Evolutionary conservation across 2,797 vertebrate species (phyloP).

Genomic region (Periophthalmus magnuspinnatus): DNA sequence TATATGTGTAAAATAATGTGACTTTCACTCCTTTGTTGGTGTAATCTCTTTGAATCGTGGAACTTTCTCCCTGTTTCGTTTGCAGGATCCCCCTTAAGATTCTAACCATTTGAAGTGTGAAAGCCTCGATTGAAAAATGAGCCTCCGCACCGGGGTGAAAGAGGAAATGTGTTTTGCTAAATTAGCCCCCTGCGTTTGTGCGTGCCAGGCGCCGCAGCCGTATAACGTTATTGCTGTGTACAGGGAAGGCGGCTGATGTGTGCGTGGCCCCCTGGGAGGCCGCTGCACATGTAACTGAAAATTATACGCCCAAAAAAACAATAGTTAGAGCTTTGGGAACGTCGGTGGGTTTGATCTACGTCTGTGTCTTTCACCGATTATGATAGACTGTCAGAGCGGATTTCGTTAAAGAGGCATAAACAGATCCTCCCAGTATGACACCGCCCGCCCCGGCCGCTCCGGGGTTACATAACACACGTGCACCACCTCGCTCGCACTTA

Average conservation of each 20-base stretch:
- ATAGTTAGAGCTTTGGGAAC: conserved; percentile 22
- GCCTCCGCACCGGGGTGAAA: conserved; percentile 19
- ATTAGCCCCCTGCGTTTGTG: conserved; percentile 25
- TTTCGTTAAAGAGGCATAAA: conserved; percentile 55
- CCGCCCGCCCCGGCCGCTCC: conserved; percentile 17
- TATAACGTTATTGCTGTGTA: conserved; percentile 24
- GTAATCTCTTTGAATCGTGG: no score
- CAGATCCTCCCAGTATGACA: conserved; percentile 51
- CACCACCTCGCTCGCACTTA: conserved; percentile 20
- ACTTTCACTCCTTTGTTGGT: no score
- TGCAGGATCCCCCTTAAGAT: background rate
- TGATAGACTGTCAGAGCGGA: conserved; percentile 45
- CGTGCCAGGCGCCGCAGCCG: conserved; percentile 2
- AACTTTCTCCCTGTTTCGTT: background rate
- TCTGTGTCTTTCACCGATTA: conserved; percentile 62
- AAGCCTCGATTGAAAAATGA: conserved; percentile 40
- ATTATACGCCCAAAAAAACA: conserved; percentile 7
- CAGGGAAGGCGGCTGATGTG: conserved; percentile 45
- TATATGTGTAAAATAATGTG: no score
- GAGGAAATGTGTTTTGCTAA: conserved; percentile 30
- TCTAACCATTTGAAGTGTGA: conserved; percentile 3
- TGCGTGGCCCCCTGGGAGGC: conserved; percentile 1
- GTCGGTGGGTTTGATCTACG: conserved; percentile 38
- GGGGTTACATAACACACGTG: conserved; percentile 40
- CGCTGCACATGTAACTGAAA: background rate